Percentiles rank a stretch among this genome's conserved stretches.
Conservation (phyloP, 2,113 vertebrate genomes). For the Crocuta crocuta region DNA sequence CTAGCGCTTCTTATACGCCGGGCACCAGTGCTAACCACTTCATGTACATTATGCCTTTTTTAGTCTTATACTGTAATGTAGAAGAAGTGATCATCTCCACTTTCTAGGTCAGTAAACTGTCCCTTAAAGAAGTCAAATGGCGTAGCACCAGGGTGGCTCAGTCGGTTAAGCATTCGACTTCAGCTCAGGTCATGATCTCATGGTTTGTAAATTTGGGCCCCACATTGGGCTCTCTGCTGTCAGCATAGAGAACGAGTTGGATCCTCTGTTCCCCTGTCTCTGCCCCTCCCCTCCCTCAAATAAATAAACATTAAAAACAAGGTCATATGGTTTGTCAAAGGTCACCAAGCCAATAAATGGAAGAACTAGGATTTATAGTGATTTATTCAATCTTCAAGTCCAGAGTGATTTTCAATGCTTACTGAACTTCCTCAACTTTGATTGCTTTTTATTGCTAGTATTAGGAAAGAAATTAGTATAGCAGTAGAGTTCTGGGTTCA, state of each 20-base stretch:
- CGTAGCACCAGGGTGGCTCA: no score
- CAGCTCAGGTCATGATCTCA: no score
- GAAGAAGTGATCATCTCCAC: background rate
- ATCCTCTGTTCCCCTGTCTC: no score
- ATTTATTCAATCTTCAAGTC: background rate
- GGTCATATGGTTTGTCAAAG: background rate
- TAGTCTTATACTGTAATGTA: background rate
- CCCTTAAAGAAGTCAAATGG: conserved; percentile 5
- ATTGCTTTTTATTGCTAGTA: background rate
- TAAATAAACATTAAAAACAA: background rate
- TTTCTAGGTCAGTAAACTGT: background rate
- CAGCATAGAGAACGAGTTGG: no score
- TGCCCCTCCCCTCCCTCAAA: no score
- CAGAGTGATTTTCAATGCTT: conserved; percentile 21
- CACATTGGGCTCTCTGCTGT: no score
- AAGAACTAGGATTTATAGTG: background rate
- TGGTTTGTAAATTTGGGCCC: no score
- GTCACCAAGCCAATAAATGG: background rate
- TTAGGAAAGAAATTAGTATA: background rate
- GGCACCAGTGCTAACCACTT: background rate
- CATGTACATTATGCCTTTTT: background rate
- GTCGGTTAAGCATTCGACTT: no score
- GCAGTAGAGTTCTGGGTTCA: background rate
- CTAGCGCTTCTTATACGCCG: background rate
- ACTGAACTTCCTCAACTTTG: background rate